A percentile compares a stretch with the other conserved stretches of the same genome.
These are phyloP conservation scores for Nylanderia fulva DNA, from an alignment of 1,140 invertebrate species.

Conservation along the genomic window DNA sequence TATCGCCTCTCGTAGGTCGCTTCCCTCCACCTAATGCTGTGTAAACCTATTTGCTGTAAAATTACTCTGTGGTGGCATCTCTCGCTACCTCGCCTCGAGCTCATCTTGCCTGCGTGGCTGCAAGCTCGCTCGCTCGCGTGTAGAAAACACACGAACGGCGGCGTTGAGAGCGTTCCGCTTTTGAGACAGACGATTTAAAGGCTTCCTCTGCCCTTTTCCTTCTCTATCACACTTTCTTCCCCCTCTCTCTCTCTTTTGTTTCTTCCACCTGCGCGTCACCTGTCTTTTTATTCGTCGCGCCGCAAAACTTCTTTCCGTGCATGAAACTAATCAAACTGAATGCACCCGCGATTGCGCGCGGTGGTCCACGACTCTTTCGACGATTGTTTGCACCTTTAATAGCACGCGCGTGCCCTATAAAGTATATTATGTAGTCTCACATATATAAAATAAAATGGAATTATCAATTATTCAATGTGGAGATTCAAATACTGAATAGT, in stretches of 20 bases:
- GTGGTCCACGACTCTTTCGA: not conserved
- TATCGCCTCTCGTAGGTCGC: constrained; percentile 65
- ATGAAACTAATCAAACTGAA: constrained; percentile 62
- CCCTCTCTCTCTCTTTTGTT: constrained; percentile 30
- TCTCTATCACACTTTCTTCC: constrained; percentile 21
- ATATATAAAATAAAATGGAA: not conserved
- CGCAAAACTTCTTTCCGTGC: constrained; percentile 43
- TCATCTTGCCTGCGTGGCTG: constrained; percentile 59
- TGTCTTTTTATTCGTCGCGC: constrained; percentile 30
- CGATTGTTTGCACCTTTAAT: not conserved
- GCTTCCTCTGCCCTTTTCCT: not conserved
- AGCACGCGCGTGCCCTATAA: not conserved
- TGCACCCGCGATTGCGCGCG: constrained; percentile 29
- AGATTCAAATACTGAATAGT: not conserved
- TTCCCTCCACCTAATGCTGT: constrained; percentile 60
- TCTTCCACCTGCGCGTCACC: constrained; percentile 51
- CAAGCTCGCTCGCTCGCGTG: constrained; percentile 65
- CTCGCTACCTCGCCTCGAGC: constrained; percentile 69
- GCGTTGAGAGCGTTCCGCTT: constrained; percentile 49
- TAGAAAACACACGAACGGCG: constrained; percentile 49
- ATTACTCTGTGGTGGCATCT: constrained; percentile 75
- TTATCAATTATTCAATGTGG: not conserved
- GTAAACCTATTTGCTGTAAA: constrained; percentile 76
- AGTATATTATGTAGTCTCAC: not conserved
- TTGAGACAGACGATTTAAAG: constrained; percentile 57